Percentiles rank a stretch among this genome's conserved stretches.
These are phyloP conservation scores for Cosmopolites sordidus DNA, from an alignment of 2,888 invertebrate species.

Conservation along the genomic window DNA sequence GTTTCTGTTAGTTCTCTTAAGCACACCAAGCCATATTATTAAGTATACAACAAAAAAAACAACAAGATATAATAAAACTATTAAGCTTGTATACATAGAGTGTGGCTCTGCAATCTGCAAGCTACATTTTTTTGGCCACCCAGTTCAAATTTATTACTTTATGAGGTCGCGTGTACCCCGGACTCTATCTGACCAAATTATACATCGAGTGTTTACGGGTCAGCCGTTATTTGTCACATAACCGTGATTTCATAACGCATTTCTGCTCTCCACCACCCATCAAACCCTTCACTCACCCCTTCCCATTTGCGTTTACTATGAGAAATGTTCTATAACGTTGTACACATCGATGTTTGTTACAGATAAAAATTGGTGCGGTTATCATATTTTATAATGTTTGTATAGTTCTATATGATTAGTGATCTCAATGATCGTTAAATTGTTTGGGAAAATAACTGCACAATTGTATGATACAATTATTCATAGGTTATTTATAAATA, in stretches of 20 bases:
- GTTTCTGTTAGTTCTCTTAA: too few species aligned
- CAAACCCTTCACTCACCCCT: constrained; percentile 13
- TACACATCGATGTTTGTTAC: constrained; percentile 25
- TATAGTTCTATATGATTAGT: too few species aligned
- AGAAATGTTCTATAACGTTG: constrained; percentile 24
- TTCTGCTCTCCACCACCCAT: constrained; percentile 20
- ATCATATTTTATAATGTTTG: constrained; percentile 19
- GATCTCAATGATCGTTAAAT: too few species aligned
- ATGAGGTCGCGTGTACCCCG: constrained; percentile 38
- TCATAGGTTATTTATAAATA: too few species aligned
- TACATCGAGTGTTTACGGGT: constrained; percentile 44
- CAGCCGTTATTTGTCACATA: constrained; percentile 45
- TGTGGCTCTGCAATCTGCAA: too few species aligned
- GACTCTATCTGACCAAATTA: constrained; percentile 42
- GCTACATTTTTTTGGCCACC: constrained; percentile 4
- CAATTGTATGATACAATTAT: too few species aligned
- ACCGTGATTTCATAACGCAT: constrained; percentile 42
- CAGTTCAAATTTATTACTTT: constrained; percentile 20
- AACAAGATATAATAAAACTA: too few species aligned
- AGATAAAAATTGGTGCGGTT: constrained; percentile 21
- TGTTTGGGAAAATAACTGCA: too few species aligned
- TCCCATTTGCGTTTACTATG: constrained; percentile 23
- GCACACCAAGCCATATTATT: too few species aligned
- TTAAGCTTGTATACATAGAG: too few species aligned
- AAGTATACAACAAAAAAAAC: too few species aligned